phyloP scores from a whole-genome alignment of 2,888 invertebrate genomes.

The Luperina nickerlii region DNA sequence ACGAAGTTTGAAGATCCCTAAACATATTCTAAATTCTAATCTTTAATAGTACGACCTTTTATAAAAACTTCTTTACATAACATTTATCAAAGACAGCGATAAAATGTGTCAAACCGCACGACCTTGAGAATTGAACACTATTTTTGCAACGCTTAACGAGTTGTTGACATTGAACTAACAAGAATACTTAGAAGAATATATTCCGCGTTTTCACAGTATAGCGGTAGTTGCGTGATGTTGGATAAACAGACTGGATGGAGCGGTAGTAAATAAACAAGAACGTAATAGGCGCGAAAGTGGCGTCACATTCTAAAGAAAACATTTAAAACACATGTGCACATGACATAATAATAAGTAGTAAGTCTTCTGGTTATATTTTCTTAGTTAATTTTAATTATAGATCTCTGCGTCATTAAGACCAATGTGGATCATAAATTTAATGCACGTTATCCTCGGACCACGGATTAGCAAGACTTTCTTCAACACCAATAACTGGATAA shows the following conservation, averaged over 20 bases:
- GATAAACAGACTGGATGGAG: background rate
- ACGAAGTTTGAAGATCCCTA: background rate
- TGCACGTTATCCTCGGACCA: no score
- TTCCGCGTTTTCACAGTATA: slow-evolving; percentile 7
- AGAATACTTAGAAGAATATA: slow-evolving; percentile 14
- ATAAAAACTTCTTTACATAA: slow-evolving; percentile 2
- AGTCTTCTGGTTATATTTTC: background rate
- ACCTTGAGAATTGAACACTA: slow-evolving; percentile 43
- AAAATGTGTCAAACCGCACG: slow-evolving; percentile 44
- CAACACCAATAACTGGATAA: no score
- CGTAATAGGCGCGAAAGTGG: slow-evolving; percentile 1
- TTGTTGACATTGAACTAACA: slow-evolving; percentile 45
- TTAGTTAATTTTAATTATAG: background rate
- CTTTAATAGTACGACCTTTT: slow-evolving; percentile 22
- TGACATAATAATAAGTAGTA: background rate
- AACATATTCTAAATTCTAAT: background rate
- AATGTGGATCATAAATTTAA: no score
- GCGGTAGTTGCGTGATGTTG: background rate
- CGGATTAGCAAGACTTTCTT: no score
- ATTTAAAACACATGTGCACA: slow-evolving; percentile 9
- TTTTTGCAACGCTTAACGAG: slow-evolving; percentile 38
- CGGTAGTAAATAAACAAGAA: slow-evolving; percentile 7
- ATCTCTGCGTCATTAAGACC: background rate
- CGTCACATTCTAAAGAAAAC: slow-evolving; percentile 8
- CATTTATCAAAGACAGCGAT: slow-evolving; percentile 46